Conservation (phyloP, 2,888 invertebrate genomes). For the Papilio elwesi region DNA sequence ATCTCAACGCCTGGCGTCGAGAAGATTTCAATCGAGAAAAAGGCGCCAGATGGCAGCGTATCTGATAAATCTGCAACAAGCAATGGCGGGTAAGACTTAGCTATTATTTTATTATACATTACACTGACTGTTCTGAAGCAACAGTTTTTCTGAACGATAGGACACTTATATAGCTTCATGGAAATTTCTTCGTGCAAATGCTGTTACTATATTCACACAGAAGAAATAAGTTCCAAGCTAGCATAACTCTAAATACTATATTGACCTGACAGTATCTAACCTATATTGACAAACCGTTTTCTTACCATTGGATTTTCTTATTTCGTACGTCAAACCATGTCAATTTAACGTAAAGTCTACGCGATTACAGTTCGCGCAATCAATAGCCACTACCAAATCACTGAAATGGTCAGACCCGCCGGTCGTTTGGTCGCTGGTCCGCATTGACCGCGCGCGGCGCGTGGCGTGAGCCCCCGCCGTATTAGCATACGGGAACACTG, state of each 20-base stretch:
- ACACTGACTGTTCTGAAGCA: too few relatives aligned
- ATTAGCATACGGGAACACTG: conserved; percentile 55
- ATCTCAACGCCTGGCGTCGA: conserved; percentile 68
- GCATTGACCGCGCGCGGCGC: conserved; percentile 43
- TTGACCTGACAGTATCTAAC: too few relatives aligned
- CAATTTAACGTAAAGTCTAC: too few relatives aligned
- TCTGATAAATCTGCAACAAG: conserved; percentile 73
- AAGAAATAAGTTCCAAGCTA: too few relatives aligned
- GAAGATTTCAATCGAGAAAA: conserved; percentile 59
- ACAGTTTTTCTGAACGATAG: too few relatives aligned
- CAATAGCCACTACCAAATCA: not conserved
- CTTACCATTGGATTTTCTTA: too few relatives aligned
- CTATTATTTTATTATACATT: not conserved
- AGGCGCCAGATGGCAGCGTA: conserved; percentile 63
- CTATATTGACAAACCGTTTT: too few relatives aligned
- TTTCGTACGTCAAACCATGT: too few relatives aligned
- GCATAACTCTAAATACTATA: too few relatives aligned
- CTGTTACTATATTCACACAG: too few relatives aligned
- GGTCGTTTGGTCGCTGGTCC: conserved; percentile 43
- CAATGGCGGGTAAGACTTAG: conserved; percentile 75
- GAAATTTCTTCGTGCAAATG: too few relatives aligned
- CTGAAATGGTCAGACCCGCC: conserved; percentile 35
- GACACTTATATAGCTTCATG: too few relatives aligned
- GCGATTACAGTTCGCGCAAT: not conserved
- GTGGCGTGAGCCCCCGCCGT: conserved; percentile 56